Percentiles rank a stretch among this genome's conserved stretches.
phyloP scores from a whole-genome alignment of 2,113 vertebrate species.

The Mustela nigripes region DNA sequence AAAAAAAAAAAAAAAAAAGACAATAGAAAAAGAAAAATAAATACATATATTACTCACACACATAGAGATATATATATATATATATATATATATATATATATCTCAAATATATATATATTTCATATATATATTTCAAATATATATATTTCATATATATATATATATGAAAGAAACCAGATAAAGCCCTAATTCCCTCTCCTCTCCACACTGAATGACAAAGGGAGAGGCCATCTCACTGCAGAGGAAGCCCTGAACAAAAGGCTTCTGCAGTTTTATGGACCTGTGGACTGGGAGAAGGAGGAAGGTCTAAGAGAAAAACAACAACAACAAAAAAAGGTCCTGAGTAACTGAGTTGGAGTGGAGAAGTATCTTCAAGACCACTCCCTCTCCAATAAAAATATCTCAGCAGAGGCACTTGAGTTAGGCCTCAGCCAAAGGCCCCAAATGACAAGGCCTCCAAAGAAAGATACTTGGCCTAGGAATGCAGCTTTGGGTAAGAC shows the following conservation, averaged over 20 bases:
- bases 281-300: background rate
- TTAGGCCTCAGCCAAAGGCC: background rate
- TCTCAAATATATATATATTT: too few species aligned
- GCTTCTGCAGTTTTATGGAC: background rate
- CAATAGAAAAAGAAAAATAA: too few species aligned
- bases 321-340: background rate
- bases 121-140: too few species aligned
- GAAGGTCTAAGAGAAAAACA: too few species aligned
- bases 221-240: too few species aligned
- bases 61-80: background rate
- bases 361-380: background rate
- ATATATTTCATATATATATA: background rate
- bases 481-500: background rate
- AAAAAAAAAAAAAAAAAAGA: background rate
- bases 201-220: background rate
- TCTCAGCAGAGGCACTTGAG: background rate
- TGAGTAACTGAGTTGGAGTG: background rate
- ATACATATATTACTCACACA: too few species aligned
- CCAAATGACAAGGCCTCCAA: background rate
- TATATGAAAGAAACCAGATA: background rate
- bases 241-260: background rate
- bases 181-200: background rate
- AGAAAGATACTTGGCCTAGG: background rate
- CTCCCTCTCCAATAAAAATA: rapidly evolving
- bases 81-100: background rate